A percentile compares a stretch with the other conserved stretches of the same genome.
These are phyloP conservation scores for Formica selysi DNA, from an alignment of 1,140 invertebrate genomes.

Conservation along the genomic window DNA sequence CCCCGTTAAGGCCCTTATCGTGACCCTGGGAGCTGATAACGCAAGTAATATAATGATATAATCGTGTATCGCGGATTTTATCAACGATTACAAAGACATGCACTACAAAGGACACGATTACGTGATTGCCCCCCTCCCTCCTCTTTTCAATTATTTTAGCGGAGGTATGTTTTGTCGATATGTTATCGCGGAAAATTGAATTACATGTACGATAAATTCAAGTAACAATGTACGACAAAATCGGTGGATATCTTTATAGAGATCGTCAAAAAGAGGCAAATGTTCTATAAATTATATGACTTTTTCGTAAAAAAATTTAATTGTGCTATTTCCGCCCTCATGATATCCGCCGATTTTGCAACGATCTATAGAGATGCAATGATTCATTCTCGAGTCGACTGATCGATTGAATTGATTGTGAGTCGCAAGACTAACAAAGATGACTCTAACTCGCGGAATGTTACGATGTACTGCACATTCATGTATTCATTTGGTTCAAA, in stretches of 20 bases:
- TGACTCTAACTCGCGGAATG: background rate
- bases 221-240: background rate
- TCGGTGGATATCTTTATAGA: background rate
- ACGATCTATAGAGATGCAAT: constrained; percentile 8
- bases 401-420: constrained; percentile 40
- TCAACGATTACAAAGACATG: background rate
- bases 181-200: constrained; percentile 2
- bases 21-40: background rate
- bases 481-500: constrained; percentile 53
- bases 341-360: constrained; percentile 33
- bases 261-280: background rate
- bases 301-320: background rate
- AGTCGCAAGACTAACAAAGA: constrained; percentile 23
- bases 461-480: constrained; percentile 8
- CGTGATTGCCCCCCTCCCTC: too few relatives aligned
- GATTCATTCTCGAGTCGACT: background rate
- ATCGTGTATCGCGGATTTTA: constrained; percentile 33
- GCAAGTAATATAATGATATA: constrained; percentile 29
- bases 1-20: background rate
- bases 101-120: constrained; percentile 17
- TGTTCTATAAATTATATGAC: background rate
- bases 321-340: too few relatives aligned
- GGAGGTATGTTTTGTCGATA: constrained; percentile 16
- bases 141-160: background rate
- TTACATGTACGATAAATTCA: constrained; percentile 13